A percentile compares a stretch with the other conserved stretches of the same genome.
These are phyloP conservation scores for Ophion obscuratus DNA, from an alignment of 2,888 invertebrate species.

Conservation along the genomic window DNA sequence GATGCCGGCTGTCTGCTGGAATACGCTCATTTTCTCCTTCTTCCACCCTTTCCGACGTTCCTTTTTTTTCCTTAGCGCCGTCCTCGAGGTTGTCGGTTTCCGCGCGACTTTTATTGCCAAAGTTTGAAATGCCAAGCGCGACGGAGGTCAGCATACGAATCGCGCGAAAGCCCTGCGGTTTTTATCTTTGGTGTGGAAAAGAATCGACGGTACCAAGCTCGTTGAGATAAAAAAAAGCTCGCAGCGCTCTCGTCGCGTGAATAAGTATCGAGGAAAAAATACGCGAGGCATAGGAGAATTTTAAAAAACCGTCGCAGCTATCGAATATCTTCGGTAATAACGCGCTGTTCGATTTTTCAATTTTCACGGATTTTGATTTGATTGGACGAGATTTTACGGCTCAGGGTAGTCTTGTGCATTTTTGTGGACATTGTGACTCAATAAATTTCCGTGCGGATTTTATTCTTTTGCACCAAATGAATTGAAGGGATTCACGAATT, in stretches of 20 bases:
- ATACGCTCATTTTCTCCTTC: conserved; percentile 40
- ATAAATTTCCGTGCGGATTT: too few species aligned
- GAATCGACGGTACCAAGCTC: conserved; percentile 2
- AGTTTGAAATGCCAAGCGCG: conserved; percentile 47
- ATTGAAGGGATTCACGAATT: too few species aligned
- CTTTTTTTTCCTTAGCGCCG: conserved; percentile 20
- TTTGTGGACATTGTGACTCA: too few species aligned
- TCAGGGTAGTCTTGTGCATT: too few species aligned
- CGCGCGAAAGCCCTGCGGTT: not conserved
- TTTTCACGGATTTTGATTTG: too few species aligned
- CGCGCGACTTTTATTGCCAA: conserved; percentile 25
- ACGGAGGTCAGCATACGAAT: conserved; percentile 33
- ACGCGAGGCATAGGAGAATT: not conserved
- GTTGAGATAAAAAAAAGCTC: not conserved
- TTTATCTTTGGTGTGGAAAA: conserved; percentile 7
- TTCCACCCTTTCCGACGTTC: conserved; percentile 23
- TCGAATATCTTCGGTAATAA: too few species aligned
- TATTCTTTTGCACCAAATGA: too few species aligned
- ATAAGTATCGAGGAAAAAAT: not conserved
- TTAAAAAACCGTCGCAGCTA: not conserved
- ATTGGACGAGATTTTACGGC: too few species aligned
- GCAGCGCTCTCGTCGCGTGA: not conserved
- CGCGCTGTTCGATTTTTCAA: too few species aligned
- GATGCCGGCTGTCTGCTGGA: conserved; percentile 57
- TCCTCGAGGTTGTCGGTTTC: conserved; percentile 13